A percentile compares a stretch with the other conserved stretches of the same genome.
Conservation (phyloP, 2,113 vertebrate species). For the Donacobius atricapilla region DNA sequence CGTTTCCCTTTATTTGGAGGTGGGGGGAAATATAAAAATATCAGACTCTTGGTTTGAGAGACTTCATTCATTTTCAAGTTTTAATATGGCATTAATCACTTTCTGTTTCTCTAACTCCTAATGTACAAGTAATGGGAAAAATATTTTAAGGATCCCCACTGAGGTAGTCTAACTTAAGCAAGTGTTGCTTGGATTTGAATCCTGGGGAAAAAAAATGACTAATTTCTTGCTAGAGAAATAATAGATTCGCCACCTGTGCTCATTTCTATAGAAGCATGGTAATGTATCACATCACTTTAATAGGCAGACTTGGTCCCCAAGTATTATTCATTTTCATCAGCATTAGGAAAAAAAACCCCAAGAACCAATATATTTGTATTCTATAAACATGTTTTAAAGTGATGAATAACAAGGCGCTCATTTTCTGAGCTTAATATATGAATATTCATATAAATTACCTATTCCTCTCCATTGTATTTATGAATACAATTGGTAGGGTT, state of each 20-base stretch:
- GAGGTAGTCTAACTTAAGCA: slow-evolving; percentile 51
- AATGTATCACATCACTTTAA: slow-evolving; percentile 64
- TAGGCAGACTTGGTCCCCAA: slow-evolving; percentile 51
- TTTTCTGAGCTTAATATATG: slow-evolving; percentile 35
- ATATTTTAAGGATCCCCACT: slow-evolving; percentile 31
- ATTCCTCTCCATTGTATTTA: neutral
- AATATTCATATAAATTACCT: slow-evolving; percentile 39
- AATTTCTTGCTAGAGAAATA: slow-evolving; percentile 72
- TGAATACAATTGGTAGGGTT: neutral
- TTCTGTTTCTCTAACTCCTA: slow-evolving; percentile 21
- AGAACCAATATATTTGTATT: slow-evolving; percentile 45
- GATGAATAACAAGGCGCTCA: slow-evolving; percentile 44
- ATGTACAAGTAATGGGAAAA: slow-evolving; percentile 41
- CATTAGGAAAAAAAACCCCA: neutral
- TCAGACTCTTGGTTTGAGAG: slow-evolving; percentile 8
- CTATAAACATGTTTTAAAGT: slow-evolving; percentile 55
- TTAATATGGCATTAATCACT: slow-evolving; percentile 56
- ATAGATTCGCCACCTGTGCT: slow-evolving; percentile 76
- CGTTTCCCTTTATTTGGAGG: neutral
- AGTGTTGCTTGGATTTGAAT: slow-evolving; percentile 40
- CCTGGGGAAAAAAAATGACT: neutral
- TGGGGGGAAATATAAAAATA: neutral
- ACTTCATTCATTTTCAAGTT: slow-evolving; percentile 49
- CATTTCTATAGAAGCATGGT: slow-evolving; percentile 55
- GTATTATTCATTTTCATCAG: slow-evolving; percentile 62